These are phyloP conservation scores for Bombus vancouverensis DNA, from an alignment of 1,140 invertebrate genomes.

Conservation along the genomic window DNA sequence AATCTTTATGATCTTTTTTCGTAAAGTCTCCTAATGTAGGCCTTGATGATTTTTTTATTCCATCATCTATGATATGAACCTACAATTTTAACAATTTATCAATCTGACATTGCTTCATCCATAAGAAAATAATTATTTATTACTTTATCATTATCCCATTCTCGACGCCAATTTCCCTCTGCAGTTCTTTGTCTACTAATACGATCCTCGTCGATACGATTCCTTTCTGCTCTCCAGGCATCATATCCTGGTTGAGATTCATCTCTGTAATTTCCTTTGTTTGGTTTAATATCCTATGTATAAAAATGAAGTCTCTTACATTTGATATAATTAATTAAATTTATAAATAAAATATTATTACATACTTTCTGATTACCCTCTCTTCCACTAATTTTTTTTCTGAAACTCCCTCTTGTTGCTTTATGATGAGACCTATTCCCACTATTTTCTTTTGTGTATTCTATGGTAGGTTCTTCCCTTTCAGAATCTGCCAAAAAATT, in stretches of 20 bases:
- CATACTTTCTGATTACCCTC: slow-evolving; percentile 71
- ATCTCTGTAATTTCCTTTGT: slow-evolving; percentile 63
- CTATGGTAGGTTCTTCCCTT: slow-evolving; percentile 71
- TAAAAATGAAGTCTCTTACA: slow-evolving; percentile 1
- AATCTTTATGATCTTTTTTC: slow-evolving; percentile 72
- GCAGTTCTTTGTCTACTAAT: slow-evolving; percentile 81
- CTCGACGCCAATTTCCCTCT: slow-evolving; percentile 82
- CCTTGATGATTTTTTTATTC: slow-evolving; percentile 61
- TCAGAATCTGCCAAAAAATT: slow-evolving; percentile 82
- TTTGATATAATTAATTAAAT: background rate
- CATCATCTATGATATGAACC: slow-evolving; percentile 70
- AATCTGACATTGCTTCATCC: background rate
- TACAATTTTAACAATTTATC: slow-evolving; percentile 41
- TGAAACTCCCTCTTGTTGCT: slow-evolving; percentile 62
- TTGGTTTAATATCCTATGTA: slow-evolving; percentile 61
- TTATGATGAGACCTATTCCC: slow-evolving; percentile 71
- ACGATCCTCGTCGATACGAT: slow-evolving; percentile 81
- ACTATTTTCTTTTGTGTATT: slow-evolving; percentile 67
- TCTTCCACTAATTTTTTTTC: slow-evolving; percentile 69
- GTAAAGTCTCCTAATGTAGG: slow-evolving; percentile 60
- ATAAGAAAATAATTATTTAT: background rate
- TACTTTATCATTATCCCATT: slow-evolving; percentile 83
- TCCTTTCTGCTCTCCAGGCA: slow-evolving; percentile 81
- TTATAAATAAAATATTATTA: background rate
- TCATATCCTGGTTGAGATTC: slow-evolving; percentile 78